Percentiles rank a stretch among this genome's conserved stretches.
These are phyloP conservation scores for Pogonophryne albipinna DNA, from an alignment of 2,797 vertebrate species.

Conservation along the genomic window DNA sequence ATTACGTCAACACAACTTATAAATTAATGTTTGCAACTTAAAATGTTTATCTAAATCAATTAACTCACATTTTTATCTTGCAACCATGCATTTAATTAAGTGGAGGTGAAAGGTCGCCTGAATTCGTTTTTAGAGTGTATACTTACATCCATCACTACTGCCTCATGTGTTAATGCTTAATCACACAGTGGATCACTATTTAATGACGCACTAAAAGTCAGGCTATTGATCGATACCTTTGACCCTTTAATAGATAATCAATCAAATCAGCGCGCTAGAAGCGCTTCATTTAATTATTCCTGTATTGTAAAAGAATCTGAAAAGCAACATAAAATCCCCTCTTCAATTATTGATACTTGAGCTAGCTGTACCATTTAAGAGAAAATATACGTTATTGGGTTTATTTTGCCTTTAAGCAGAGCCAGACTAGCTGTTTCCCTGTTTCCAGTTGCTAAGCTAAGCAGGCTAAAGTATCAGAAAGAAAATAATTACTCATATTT, in stretches of 20 bases:
- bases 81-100: too few species aligned
- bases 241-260: background rate
- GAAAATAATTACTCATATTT: background rate
- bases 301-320: too few species aligned
- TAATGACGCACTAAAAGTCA: conserved; percentile 22
- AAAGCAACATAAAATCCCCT: background rate
- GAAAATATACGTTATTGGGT: background rate
- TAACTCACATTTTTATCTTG: too few species aligned
- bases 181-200: conserved; percentile 19
- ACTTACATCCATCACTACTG: conserved; percentile 8
- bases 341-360: background rate
- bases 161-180: conserved; percentile 13
- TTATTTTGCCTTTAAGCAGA: background rate
- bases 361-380: background rate
- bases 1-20: too few species aligned
- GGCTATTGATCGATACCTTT: conserved; percentile 8
- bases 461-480: background rate
- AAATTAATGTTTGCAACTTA: too few species aligned
- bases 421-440: background rate
- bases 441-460: background rate
- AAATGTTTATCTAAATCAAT: too few species aligned
- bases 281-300: background rate
- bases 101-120: too few species aligned
- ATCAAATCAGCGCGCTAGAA: background rate
- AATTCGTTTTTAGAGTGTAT: too few species aligned